Conservation (phyloP, 2,113 vertebrate species). For the Eurypyga helias region DNA sequence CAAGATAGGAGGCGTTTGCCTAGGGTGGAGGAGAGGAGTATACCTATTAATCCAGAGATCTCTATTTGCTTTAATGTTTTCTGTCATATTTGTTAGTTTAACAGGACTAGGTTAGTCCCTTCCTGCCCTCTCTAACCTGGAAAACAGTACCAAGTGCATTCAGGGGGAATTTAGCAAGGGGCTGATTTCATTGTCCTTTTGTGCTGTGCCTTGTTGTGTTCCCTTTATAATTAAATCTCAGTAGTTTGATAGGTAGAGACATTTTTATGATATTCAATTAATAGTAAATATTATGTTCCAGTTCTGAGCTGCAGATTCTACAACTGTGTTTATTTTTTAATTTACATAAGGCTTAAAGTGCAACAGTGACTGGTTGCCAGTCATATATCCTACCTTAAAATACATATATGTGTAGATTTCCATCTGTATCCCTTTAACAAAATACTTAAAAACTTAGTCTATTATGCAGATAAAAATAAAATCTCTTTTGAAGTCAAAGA, state of each 20-base stretch:
- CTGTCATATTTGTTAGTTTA: neutral
- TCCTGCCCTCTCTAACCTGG: constrained; percentile 29
- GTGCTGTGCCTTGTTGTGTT: neutral
- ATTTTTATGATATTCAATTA: neutral
- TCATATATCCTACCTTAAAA: neutral
- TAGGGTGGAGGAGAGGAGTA: neutral
- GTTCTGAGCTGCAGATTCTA: neutral
- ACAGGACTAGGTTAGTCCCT: constrained; percentile 1
- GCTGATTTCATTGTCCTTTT: neutral
- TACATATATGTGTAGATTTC: neutral
- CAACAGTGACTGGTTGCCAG: neutral
- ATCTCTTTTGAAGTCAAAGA: neutral
- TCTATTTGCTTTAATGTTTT: neutral
- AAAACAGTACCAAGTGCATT: neutral
- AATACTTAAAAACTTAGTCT: neutral
- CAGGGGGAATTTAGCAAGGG: neutral
- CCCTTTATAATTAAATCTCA: neutral
- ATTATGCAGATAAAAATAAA: neutral
- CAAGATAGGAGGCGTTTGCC: neutral
- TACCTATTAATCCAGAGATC: neutral
- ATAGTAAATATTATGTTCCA: neutral
- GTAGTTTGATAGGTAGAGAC: neutral
- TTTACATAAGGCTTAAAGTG: neutral
- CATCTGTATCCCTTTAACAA: neutral
- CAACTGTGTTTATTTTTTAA: neutral